Conservation (phyloP, 2,797 vertebrate species). For the Arctocebus calabarensis region DNA sequence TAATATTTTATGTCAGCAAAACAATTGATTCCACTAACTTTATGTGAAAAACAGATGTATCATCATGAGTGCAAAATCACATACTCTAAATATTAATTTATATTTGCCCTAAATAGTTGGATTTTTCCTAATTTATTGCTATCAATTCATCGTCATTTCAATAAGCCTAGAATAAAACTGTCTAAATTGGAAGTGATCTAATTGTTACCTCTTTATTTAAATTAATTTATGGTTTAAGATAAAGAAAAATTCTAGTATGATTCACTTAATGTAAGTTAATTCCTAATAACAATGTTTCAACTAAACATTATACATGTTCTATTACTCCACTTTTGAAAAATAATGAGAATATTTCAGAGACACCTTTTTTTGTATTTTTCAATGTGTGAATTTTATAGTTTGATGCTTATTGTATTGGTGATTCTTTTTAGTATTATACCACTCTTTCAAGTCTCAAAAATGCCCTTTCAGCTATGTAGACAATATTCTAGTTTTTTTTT, state of each 20-base stretch:
- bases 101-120: background rate
- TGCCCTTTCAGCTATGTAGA: background rate
- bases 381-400: background rate
- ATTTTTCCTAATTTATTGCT: background rate
- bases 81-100: background rate
- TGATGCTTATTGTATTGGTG: background rate
- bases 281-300: background rate
- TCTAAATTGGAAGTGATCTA: slow-evolving; percentile 37
- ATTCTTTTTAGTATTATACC: background rate
- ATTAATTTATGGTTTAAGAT: background rate
- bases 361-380: background rate
- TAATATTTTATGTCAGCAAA: background rate
- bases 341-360: background rate
- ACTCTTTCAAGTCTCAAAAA: background rate
- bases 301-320: background rate
- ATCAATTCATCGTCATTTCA: background rate
- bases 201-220: background rate
- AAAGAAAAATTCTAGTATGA: slow-evolving; percentile 4
- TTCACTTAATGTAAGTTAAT: slow-evolving; percentile 8
- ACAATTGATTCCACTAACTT: slow-evolving; percentile 50
- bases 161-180: background rate
- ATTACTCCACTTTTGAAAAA: background rate
- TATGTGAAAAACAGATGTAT: background rate
- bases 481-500: background rate
- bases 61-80: background rate